A percentile compares a stretch with the other conserved stretches of the same genome.
phyloP scores from a whole-genome alignment of 1,140 invertebrate genomes.

The Drosophila repletoides region DNA sequence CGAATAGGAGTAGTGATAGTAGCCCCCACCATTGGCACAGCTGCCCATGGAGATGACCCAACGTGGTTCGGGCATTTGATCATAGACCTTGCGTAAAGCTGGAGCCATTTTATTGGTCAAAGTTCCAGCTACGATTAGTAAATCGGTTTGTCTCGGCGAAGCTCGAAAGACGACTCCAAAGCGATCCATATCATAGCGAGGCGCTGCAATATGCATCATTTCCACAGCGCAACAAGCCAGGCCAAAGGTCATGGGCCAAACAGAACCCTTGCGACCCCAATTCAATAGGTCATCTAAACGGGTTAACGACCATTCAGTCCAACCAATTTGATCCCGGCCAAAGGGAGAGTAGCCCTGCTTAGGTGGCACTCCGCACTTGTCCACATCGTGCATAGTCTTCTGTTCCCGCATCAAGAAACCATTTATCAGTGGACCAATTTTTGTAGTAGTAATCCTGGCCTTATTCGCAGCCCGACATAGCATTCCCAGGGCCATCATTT shows the following conservation, averaged over 20 bases:
- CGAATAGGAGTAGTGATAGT: conserved; percentile 99
- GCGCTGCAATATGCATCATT: conserved; percentile 99
- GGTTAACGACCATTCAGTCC: conserved; percentile 89
- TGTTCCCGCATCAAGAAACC: conserved; percentile 44
- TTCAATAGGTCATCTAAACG: conserved; percentile 96
- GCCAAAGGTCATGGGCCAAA: conserved; percentile 98
- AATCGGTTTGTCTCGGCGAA: conserved; percentile 96
- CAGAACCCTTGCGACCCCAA: conserved; percentile 94
- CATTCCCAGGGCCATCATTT: conserved; percentile 2
- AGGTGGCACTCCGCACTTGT: conserved; percentile 30
- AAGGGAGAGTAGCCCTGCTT: conserved; percentile 64
- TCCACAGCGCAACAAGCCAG: conserved; percentile 98
- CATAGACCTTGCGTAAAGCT: conserved; percentile 95
- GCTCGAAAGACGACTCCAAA: conserved; percentile 96
- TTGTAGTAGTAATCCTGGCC: not conserved
- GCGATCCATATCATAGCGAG: conserved; percentile 97
- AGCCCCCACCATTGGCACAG: conserved; percentile 99
- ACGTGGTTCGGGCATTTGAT: conserved; percentile 96
- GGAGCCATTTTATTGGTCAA: conserved; percentile 99
- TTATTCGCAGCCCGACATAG: not conserved
- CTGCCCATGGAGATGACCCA: conserved; percentile 99
- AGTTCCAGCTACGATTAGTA: conserved; percentile 99
- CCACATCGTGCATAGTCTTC: conserved; percentile 74
- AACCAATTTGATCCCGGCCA: conserved; percentile 82
- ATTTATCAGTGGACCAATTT: not conserved